These are phyloP conservation scores for Parazoanthus atlanticus DNA, from an alignment of 92 coral and sea anemone species.

Conservation along the genomic window DNA sequence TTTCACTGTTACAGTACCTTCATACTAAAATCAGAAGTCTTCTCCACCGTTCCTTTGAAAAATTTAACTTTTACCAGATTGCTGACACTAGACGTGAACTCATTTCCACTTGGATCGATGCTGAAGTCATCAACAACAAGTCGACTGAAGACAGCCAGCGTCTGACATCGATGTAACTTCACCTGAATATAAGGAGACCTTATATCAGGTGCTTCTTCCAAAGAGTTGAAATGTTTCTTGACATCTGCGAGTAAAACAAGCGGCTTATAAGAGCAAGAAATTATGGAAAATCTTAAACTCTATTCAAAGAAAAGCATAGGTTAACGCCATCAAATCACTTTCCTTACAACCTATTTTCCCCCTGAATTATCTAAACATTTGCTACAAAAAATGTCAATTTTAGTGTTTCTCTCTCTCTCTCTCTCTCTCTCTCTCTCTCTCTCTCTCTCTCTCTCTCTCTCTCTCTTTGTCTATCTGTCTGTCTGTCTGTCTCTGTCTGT, in stretches of 20 bases:
- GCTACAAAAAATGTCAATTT: too few relatives aligned
- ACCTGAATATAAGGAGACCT: conserved; percentile 25
- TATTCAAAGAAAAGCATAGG: too few relatives aligned
- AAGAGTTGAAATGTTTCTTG: conserved; percentile 5
- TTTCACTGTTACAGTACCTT: neutral
- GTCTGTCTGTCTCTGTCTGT: too few relatives aligned
- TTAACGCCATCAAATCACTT: too few relatives aligned
- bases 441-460: too few relatives aligned
- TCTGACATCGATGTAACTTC: neutral
- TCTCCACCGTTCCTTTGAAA: neutral
- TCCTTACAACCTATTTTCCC: too few relatives aligned
- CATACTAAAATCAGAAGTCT: neutral
- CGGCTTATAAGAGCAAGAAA: too few relatives aligned
- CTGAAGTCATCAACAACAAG: neutral
- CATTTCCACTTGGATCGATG: neutral
- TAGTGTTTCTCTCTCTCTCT: too few relatives aligned
- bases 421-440: too few relatives aligned
- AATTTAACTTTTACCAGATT: neutral
- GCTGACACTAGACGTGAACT: neutral
- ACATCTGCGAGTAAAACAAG: neutral
- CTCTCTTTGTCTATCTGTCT: too few relatives aligned
- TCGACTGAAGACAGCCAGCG: conserved; percentile 18
- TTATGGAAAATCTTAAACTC: too few relatives aligned
- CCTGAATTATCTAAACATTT: too few relatives aligned
- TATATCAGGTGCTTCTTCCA: conserved; percentile 18